Percentiles rank a stretch among this genome's conserved stretches.
Evolutionary conservation across 2,888 invertebrate genomes (phyloP).

Genomic region (Rotaria socialis): DNA sequence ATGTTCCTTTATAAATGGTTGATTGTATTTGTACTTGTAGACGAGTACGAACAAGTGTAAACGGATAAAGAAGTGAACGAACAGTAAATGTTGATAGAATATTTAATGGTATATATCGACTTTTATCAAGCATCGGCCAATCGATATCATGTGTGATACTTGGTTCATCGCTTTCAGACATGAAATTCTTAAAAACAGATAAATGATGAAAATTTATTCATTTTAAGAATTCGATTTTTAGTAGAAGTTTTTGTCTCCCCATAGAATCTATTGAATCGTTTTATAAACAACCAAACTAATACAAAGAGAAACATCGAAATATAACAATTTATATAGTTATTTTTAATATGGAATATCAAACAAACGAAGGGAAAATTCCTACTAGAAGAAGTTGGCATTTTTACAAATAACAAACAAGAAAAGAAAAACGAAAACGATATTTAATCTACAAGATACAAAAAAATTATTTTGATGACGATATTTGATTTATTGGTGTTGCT

Average conservation of each 20-base stretch:
- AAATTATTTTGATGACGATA: too few species aligned
- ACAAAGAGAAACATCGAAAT: background rate
- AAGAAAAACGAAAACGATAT: too few species aligned
- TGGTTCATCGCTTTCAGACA: constrained; percentile 5
- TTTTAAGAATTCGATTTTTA: background rate
- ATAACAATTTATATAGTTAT: background rate
- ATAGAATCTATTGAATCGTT: background rate
- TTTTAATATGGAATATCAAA: background rate
- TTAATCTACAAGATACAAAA: too few species aligned
- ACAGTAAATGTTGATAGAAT: constrained; percentile 80
- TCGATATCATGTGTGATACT: constrained; percentile 69
- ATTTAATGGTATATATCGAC: constrained; percentile 84
- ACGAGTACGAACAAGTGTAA: constrained; percentile 87
- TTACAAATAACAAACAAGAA: too few species aligned
- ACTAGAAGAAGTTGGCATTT: too few species aligned
- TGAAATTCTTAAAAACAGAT: background rate
- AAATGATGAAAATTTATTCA: background rate
- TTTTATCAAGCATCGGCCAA: constrained; percentile 96
- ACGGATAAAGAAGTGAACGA: constrained; percentile 75
- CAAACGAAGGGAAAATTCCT: too few species aligned
- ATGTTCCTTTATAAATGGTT: constrained; percentile 64
- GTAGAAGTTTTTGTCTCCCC: background rate
- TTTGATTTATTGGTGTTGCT: background rate
- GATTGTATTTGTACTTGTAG: constrained; percentile 66
- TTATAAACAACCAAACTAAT: background rate